These are phyloP conservation scores for Tachystola acroxantha DNA, from an alignment of 2,888 invertebrate genomes.

Conservation along the genomic window DNA sequence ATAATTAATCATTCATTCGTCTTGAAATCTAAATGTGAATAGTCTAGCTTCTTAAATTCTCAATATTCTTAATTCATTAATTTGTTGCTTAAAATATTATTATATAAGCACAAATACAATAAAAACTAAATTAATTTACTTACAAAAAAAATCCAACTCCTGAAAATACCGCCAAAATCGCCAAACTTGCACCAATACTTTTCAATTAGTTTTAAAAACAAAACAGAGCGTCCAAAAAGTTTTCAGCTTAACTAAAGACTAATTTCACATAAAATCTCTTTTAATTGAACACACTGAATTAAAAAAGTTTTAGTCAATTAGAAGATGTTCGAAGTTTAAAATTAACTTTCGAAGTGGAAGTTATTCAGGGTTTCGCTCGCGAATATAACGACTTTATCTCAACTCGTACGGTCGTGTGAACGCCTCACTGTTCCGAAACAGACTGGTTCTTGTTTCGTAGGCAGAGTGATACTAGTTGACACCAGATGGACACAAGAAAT, in stretches of 20 bases:
- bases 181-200: constrained; percentile 4
- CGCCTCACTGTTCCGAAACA: constrained; percentile 4
- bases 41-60: too few relatives aligned
- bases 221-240: constrained; percentile 5
- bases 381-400: not conserved
- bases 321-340: not conserved
- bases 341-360: constrained; percentile 4
- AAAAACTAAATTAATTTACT: too few relatives aligned
- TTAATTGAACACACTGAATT: not conserved
- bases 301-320: not conserved
- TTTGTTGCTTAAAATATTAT: too few relatives aligned
- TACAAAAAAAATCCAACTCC: not conserved
- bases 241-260: constrained; percentile 1
- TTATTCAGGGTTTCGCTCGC: constrained; percentile 4
- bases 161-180: not conserved
- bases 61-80: too few relatives aligned
- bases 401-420: constrained; percentile 3
- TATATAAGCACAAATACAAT: too few relatives aligned
- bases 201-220: constrained; percentile 5
- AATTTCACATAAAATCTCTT: not conserved
- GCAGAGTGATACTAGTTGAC: constrained; percentile 1
- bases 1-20: too few relatives aligned
- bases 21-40: too few relatives aligned
- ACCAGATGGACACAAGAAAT: too few relatives aligned
- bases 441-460: constrained; percentile 5